Evolutionary conservation across 2,113 vertebrate species (phyloP), one percentile per base, ranked within the genome.

Genomic region (Acrocephalus arundinaceus): DNA sequence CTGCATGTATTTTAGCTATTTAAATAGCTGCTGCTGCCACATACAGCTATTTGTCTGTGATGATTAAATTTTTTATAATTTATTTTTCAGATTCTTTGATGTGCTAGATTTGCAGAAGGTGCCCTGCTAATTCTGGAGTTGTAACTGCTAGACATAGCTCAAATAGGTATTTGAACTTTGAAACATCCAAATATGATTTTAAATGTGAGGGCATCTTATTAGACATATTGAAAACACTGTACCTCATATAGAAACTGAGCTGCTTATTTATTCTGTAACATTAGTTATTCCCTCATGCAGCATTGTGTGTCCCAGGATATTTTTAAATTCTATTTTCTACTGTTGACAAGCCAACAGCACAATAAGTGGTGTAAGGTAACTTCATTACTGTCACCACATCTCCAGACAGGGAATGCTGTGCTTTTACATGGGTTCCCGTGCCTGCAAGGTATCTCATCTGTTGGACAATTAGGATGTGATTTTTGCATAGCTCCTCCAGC

Each of bases 401-500:
- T 77, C 1, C 20, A 87, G 79, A 57, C 65, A 49, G 73, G 82
- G 43, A 94, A 77, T n/a, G 68, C 72, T 84, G 68, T 90, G 89
- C 86, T 94, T 88, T 84, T 85, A 87, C 63, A 4, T 1, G 39
- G 85, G 43, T 81, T 87, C 87, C 86, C 0, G 1, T 87, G 93
- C 90, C 94, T 96, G 84, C 87, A 63, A 88, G 85, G 85, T 83
- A 85, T 62, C 89, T 96, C 91, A 95, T 95, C 87, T 88, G 39
- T 80, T 84, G 82, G 78, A 94, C 93, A 95, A 93, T 93, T 88
- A 95, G 85, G 93, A 91, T 7, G n/a, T 63, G 91, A 85, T 87
- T 96, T 96, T 94, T 96, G 82, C 85, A 84, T 75, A 88, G 90
- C 65, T 96, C 52, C 80, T 94, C 55, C 57, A 95, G 91, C 85